Evolutionary conservation across 2,797 vertebrate species (phyloP).

Genomic region (Gallinago solitaria): DNA sequence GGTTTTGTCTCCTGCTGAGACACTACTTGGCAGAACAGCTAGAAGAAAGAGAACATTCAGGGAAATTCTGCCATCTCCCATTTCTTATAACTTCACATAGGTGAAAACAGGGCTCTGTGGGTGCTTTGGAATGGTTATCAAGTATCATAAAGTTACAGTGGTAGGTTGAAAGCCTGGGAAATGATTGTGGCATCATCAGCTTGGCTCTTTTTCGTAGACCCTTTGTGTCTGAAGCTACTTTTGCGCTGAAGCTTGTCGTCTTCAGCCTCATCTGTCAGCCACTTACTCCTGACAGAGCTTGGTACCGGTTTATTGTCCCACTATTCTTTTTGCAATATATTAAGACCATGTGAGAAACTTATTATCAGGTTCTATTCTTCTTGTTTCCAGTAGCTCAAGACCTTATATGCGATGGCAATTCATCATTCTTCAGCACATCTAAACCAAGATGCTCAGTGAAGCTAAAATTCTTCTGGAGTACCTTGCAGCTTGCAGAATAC

Average conservation of each 20-base stretch:
- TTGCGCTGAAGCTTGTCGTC: not conserved
- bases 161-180: not conserved
- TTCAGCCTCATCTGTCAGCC: not conserved
- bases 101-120: not conserved
- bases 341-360: not conserved
- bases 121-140: not conserved
- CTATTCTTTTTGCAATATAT: not conserved
- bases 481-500: not conserved
- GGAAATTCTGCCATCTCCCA: not conserved
- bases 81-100: not conserved
- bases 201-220: not conserved
- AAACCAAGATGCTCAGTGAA: not conserved
- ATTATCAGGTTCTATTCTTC: not conserved
- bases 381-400: not conserved
- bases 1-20: not conserved
- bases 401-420: not conserved
- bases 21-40: not conserved
- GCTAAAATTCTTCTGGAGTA: not conserved
- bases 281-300: not conserved
- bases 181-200: not conserved
- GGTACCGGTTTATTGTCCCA: not conserved
- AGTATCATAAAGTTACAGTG: fast-evolving
- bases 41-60: not conserved
- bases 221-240: not conserved
- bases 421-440: not conserved